These are phyloP conservation scores for Ips nitidus DNA, from an alignment of 1,140 invertebrate genomes.

Conservation along the genomic window DNA sequence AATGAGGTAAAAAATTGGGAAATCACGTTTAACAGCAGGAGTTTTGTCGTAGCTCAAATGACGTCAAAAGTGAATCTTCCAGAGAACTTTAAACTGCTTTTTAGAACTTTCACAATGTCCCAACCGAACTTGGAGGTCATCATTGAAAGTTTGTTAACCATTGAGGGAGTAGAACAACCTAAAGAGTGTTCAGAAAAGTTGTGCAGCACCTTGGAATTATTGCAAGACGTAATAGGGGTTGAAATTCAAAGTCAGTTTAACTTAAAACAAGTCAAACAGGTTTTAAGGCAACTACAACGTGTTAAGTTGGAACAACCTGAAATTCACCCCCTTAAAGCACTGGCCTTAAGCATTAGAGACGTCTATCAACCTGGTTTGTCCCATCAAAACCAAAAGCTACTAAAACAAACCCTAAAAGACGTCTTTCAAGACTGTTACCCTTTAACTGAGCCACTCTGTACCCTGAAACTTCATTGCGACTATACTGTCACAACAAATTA, in stretches of 20 bases:
- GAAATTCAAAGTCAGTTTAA: slow-evolving; percentile 33
- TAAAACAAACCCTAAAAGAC: too few relatives aligned
- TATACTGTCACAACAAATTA: too few relatives aligned
- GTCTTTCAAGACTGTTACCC: too few relatives aligned
- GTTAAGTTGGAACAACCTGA: background rate
- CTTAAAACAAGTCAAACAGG: slow-evolving; percentile 24
- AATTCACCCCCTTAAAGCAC: background rate
- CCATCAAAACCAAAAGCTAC: too few relatives aligned
- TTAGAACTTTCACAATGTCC: slow-evolving; percentile 91
- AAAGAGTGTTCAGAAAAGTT: slow-evolving; percentile 73
- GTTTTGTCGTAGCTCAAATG: too few relatives aligned
- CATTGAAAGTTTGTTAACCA: slow-evolving; percentile 84
- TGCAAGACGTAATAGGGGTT: slow-evolving; percentile 13
- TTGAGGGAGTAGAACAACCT: slow-evolving; percentile 80
- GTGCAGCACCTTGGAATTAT: background rate
- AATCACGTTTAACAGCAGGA: too few relatives aligned
- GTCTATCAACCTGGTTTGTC: background rate
- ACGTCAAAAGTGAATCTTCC: slow-evolving; percentile 66
- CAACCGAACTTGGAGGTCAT: slow-evolving; percentile 88
- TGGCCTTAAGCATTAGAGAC: background rate
- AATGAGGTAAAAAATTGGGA: too few relatives aligned
- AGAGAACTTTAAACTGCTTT: slow-evolving; percentile 86
- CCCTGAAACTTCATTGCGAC: too few relatives aligned
- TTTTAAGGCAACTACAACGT: slow-evolving; percentile 18
- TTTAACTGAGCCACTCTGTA: too few relatives aligned